phyloP scores from a whole-genome alignment of 2,888 invertebrate species.

The Temnothorax rugatulus region DNA sequence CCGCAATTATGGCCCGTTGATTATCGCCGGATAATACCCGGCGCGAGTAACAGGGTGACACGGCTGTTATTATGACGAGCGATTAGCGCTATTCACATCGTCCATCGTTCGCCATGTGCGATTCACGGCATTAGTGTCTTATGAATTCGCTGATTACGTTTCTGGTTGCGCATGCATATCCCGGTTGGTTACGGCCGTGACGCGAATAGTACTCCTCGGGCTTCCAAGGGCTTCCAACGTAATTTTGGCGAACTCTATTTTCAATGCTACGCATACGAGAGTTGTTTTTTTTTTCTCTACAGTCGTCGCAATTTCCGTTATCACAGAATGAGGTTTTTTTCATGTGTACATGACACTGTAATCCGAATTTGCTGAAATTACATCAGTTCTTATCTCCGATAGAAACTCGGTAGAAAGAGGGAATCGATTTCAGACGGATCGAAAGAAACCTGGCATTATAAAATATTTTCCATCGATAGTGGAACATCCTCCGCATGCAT shows the following conservation, averaged over 20 bases:
- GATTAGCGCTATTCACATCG: conserved; percentile 65
- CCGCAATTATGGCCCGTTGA: conserved; percentile 66
- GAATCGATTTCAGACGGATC: conserved; percentile 8
- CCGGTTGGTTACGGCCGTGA: conserved; percentile 12
- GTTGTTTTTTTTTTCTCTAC: not conserved
- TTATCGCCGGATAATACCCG: conserved; percentile 70
- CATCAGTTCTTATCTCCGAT: conserved; percentile 1
- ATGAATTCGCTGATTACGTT: conserved; percentile 69
- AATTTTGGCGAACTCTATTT: conserved; percentile 13
- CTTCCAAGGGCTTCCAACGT: not conserved
- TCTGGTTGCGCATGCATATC: conserved; percentile 48
- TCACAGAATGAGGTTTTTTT: not conserved
- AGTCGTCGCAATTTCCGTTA: not conserved
- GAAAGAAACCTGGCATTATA: conserved; percentile 22
- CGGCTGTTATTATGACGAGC: conserved; percentile 72
- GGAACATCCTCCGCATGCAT: conserved; percentile 31
- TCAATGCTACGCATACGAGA: not conserved
- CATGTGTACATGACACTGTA: not conserved
- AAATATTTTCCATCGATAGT: conserved; percentile 35
- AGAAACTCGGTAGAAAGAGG: not conserved
- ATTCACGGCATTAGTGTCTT: conserved; percentile 65
- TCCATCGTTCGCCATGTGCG: conserved; percentile 57
- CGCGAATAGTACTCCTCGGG: not conserved
- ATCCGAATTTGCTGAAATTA: conserved; percentile 8
- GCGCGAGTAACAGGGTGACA: conserved; percentile 70